These are phyloP conservation scores for Pagetopsis macropterus DNA, from an alignment of 2,797 vertebrate genomes.

Conservation along the genomic window DNA sequence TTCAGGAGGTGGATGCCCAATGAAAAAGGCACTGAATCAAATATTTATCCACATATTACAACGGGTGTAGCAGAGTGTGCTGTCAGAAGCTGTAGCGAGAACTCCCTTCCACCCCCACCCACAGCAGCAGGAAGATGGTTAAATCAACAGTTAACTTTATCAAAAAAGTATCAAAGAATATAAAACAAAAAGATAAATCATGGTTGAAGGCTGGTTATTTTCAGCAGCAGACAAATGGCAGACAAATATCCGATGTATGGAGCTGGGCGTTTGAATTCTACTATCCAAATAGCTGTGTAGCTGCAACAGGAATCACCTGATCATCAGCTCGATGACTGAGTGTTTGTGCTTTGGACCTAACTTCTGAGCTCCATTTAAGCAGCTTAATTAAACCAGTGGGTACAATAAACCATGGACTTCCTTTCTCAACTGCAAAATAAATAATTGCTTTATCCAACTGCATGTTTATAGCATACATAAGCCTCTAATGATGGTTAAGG, in stretches of 20 bases:
- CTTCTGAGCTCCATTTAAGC: conserved; percentile 23
- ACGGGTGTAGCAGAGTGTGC: no score
- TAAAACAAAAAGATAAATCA: not conserved
- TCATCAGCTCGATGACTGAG: conserved; percentile 44
- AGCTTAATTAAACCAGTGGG: conserved; percentile 53
- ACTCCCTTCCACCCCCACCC: no score
- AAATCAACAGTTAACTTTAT: no score
- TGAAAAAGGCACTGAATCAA: no score
- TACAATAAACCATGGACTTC: conserved; percentile 19
- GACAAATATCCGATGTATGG: conserved; percentile 13
- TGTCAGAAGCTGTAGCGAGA: no score
- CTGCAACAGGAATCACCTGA: conserved; percentile 51
- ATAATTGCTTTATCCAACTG: conserved; percentile 3
- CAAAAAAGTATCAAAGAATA: no score
- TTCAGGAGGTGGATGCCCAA: no score
- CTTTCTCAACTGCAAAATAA: no score
- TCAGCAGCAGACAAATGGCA: conserved; percentile 10
- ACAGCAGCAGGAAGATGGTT: no score
- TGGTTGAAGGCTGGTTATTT: not conserved
- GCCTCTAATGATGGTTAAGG: not conserved
- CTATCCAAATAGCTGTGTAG: conserved; percentile 44
- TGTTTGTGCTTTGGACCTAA: conserved; percentile 20
- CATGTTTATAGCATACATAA: conserved; percentile 1
- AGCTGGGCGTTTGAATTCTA: conserved; percentile 32
- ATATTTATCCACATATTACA: no score